These are phyloP conservation scores for Glyptemys insculpta DNA, from an alignment of 2,797 vertebrate genomes.

Conservation along the genomic window DNA sequence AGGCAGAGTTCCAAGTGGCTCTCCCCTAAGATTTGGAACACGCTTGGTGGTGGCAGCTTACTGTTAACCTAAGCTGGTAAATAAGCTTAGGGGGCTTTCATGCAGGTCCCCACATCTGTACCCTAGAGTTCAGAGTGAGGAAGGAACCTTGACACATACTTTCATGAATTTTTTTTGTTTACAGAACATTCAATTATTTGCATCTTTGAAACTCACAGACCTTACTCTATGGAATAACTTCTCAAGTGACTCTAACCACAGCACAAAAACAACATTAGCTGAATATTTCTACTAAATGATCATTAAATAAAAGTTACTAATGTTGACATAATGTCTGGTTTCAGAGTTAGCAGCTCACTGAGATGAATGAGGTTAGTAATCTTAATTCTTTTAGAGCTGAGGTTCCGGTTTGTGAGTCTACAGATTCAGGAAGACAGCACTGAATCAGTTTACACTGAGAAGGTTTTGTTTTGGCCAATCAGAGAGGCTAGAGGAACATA, in stretches of 20 bases:
- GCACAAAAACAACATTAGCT: background rate
- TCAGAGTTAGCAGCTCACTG: background rate
- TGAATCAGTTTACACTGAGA: slow-evolving; percentile 5
- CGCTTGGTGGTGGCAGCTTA: too few species aligned
- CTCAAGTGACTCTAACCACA: background rate
- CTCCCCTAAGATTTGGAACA: too few species aligned
- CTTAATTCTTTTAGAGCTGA: slow-evolving; percentile 8
- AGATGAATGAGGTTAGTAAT: slow-evolving; percentile 25
- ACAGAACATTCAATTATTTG: background rate
- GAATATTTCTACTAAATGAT: background rate
- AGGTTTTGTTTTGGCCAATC: background rate
- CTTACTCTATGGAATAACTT: background rate
- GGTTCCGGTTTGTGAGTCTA: background rate
- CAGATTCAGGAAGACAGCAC: slow-evolving; percentile 39
- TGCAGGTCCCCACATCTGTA: too few species aligned
- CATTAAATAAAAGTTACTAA: background rate
- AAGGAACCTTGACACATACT: background rate
- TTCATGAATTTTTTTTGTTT: background rate
- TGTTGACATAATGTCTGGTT: background rate
- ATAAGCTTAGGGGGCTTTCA: too few species aligned
- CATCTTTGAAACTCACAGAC: background rate
- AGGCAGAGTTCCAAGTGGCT: too few species aligned
- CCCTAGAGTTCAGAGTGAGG: too few species aligned
- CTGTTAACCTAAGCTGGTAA: too few species aligned
- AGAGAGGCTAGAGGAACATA: background rate